Evolutionary conservation across 2,888 invertebrate genomes (phyloP), one percentile per base, ranked within the genome.

Genomic region (Cactoblastis cactorum): DNA sequence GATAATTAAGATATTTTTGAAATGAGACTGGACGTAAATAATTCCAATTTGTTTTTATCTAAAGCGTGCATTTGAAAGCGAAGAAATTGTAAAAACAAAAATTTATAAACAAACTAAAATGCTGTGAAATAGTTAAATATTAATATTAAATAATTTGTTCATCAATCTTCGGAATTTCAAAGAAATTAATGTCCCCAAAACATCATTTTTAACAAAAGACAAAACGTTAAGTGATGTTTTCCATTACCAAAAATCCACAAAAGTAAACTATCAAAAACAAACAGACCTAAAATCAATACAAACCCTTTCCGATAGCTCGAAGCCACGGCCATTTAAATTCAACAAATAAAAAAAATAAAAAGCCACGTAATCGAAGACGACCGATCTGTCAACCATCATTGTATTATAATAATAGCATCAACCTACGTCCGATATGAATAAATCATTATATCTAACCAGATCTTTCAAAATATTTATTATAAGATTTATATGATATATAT

Each of bases 361-460:
- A 55, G 51, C 54, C 49, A 49, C 65, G 65, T 77, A 78, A 83
- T 83, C 82, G 79, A 80, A 74, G 62, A 61, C 63, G 68, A 61
- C 71, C 77, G 77, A 86, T 86, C 86, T 86, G 87, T 88, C 87
- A 83, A 78, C 79, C 77, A 67, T 72, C 74, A 78, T 80, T 82
- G 80, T 82, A 75, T 80, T 81, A 63, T 75, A 76, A 77, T 80
- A 67, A 63, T 65, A 62, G 69, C 75, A 66, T 54, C 60, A 67
- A 66, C 58, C 54, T 49, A 53, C 56, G 59, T 67, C 66, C 65
- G 59, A 64, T 62, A 65, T 68, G 73, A 74, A 77, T 79, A 74
- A 74, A 74, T 74, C 74, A 73, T 69, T 68, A 66, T 62, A 66
- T 60, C 63, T 65, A 69, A 63, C 56, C 52, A 54, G 59, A 64